Conservation (phyloP, 2,888 invertebrate genomes). For the Caenorhabditis sp. region DNA sequence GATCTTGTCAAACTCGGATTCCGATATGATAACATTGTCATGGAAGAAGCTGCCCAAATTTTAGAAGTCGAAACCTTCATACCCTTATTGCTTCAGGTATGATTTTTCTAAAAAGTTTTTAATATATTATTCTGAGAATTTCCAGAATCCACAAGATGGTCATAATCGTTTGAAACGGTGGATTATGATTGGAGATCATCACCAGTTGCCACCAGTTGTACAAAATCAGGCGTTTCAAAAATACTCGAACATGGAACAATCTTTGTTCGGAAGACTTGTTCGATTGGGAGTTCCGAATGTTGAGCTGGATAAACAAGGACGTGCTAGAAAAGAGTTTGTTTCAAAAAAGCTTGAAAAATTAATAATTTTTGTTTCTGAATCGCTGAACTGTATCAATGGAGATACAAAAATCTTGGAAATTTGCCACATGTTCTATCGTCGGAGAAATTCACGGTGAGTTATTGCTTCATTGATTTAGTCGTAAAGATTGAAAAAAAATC, state of each 20-base stretch:
- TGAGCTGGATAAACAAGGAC: slow-evolving; percentile 95
- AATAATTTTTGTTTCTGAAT: slow-evolving; percentile 62
- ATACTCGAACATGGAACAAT: slow-evolving; percentile 99
- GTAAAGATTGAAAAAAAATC: background rate
- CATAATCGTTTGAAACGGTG: slow-evolving; percentile 93
- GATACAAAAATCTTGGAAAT: slow-evolving; percentile 81
- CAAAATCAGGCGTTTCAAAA: slow-evolving; percentile 99
- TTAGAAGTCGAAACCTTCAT: slow-evolving; percentile 99
- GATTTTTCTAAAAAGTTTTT: background rate
- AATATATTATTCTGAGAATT: too few relatives aligned
- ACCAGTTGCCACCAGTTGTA: slow-evolving; percentile 97
- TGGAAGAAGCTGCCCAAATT: slow-evolving; percentile 99
- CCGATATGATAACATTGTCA: slow-evolving; percentile 86
- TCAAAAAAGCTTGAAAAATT: background rate
- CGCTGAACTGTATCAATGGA: slow-evolving; percentile 74
- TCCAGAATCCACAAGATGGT: slow-evolving; percentile 89
- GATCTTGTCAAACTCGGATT: slow-evolving; percentile 84
- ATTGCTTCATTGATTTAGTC: slow-evolving; percentile 5
- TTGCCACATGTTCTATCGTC: slow-evolving; percentile 81
- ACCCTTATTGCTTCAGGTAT: slow-evolving; percentile 88
- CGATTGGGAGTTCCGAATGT: slow-evolving; percentile 95
- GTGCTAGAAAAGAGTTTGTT: slow-evolving; percentile 82
- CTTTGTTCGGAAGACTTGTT: slow-evolving; percentile 93
- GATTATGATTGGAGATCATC: slow-evolving; percentile 99
- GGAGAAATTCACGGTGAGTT: slow-evolving; percentile 60